phyloP scores from a whole-genome alignment of 2,888 invertebrate species.

The Malacosoma neustria region DNA sequence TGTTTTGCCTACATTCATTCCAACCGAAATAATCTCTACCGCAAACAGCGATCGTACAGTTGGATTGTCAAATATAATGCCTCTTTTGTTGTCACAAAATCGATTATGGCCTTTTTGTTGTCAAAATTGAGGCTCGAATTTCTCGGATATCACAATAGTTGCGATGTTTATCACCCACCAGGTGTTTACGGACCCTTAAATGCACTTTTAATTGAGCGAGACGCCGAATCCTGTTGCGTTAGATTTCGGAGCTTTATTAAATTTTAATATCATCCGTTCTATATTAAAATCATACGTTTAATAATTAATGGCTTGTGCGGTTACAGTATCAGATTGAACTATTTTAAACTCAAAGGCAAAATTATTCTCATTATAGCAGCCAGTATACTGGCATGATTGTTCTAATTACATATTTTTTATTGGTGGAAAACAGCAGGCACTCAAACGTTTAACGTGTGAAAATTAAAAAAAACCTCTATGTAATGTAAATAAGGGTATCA shows the following conservation, averaged over 20 bases:
- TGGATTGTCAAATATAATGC: slow-evolving; percentile 72
- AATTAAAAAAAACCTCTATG: too few relatives aligned
- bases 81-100: slow-evolving; percentile 63
- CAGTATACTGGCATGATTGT: too few relatives aligned
- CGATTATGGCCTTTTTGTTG: slow-evolving; percentile 74
- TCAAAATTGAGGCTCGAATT: slow-evolving; percentile 71
- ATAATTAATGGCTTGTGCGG: too few relatives aligned
- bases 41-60: slow-evolving; percentile 69
- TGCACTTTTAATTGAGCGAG: slow-evolving; percentile 62
- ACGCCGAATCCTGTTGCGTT: slow-evolving; percentile 21
- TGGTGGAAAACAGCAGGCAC: too few relatives aligned
- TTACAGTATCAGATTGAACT: too few relatives aligned
- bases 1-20: slow-evolving; percentile 73
- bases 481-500: too few relatives aligned
- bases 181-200: slow-evolving; percentile 57
- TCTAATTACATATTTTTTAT: too few relatives aligned
- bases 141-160: slow-evolving; percentile 70
- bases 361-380: too few relatives aligned
- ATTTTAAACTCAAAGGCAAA: too few relatives aligned
- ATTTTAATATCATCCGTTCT: slow-evolving; percentile 4
- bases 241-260: slow-evolving; percentile 1
- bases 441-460: too few relatives aligned
- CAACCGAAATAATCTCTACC: slow-evolving; percentile 74
- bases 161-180: slow-evolving; percentile 65
- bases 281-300: neutral